Base-by-base conservation (phyloP, 2,113 vertebrate species). In the Speoplatyrhinus poulsoni region DNA sequence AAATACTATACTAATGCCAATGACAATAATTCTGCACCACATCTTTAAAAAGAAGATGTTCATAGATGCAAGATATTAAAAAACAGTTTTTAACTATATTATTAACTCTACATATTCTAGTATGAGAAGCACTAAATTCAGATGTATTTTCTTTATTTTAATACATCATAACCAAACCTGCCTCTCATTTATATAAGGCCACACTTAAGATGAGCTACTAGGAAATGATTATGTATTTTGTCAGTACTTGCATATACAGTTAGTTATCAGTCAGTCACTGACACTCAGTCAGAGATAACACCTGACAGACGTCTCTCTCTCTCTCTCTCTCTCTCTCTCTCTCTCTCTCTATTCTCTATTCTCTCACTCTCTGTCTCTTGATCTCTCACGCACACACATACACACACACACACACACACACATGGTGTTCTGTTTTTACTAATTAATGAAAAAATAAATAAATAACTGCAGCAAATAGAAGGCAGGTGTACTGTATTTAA, bases 171-270 rank as follows among this genome's bases (percentile, higher is more conserved):
- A 94, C 95, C 94, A 94, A 95, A 94, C 87, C 88, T 94, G 94
- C 95, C 96, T 94, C 95, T 95, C 93, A 92, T 93, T 94, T 93
- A 91, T 94, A 93, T 94, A 92, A 92, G 91, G 91, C 93, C 95
- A 94, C 95, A 95, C 96, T 95, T 96, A 84, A 68, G 95, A 95
- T 92, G 85, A 91, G 93, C 94, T 90, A 86, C 94, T 88, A 94
- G 94, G 94, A 93, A 94, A 93, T 41, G 4, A 41, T 8, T 26
- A 26, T 26, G 26, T 26, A 26, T 26, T 26, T 26, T 26, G 26
- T 3, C 73, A 89, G 91, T 91, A 92, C 94, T 94, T 96, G 95
- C 95, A 94, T 95, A 95, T 96, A 26, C 26, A 26, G 26, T 26
- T 26, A 0, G 1, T 26, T 26, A 26, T 26, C 26, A 26, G 26